A percentile compares a stretch with the other conserved stretches of the same genome.
Conservation (phyloP, 2,113 vertebrate genomes). For the Hydrolagus affinis region DNA sequence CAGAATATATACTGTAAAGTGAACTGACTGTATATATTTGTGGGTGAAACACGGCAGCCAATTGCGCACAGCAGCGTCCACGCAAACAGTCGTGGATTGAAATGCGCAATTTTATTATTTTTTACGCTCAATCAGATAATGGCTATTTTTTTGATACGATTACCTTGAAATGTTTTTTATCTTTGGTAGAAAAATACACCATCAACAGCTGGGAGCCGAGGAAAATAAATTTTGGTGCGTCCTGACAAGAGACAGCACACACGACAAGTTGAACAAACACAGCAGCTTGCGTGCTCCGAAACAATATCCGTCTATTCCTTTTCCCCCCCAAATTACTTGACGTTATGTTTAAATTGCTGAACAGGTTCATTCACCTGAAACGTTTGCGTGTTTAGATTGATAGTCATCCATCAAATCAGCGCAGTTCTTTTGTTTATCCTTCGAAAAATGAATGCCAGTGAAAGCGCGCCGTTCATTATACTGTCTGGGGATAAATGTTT, state of each 20-base stretch:
- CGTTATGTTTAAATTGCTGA: neutral
- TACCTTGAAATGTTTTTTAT: neutral
- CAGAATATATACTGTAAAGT: too few species aligned
- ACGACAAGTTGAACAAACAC: neutral
- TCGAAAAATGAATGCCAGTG: neutral
- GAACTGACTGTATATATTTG: slow-evolving; percentile 5
- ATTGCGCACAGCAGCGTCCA: too few species aligned
- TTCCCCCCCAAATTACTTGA: neutral
- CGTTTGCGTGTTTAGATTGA: too few species aligned
- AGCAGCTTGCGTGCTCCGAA: neutral
- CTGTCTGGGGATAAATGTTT: too few species aligned
- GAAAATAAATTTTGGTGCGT: neutral
- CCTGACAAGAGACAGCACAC: slow-evolving; percentile 6
- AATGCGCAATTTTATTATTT: neutral
- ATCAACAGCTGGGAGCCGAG: neutral
- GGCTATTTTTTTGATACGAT: slow-evolving; percentile 5
- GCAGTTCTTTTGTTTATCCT: neutral
- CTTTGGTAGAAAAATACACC: neutral
- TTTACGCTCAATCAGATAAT: slow-evolving; percentile 19
- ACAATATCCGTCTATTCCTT: neutral
- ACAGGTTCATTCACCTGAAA: neutral
- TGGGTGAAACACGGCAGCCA: too few species aligned
- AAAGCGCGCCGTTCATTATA: neutral
- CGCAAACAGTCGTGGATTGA: too few species aligned
- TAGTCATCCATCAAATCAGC: neutral